Conservation (phyloP, 2,113 vertebrate genomes). For the Urocitellus parryii region DNA sequence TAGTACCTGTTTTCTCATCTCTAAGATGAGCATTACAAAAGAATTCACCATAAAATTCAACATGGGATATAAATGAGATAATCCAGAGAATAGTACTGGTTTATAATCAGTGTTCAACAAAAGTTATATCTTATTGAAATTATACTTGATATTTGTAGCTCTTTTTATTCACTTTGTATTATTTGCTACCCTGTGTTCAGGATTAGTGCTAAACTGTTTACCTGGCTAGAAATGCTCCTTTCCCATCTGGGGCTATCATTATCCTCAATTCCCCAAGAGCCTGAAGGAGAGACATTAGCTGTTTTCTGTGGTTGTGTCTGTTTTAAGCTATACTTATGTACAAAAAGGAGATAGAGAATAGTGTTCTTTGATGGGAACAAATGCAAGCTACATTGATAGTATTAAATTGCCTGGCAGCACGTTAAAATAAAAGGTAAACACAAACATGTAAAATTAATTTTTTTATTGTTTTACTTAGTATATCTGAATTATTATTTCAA, state of each 20-base stretch:
- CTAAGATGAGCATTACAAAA: constrained; percentile 49
- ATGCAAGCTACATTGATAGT: neutral
- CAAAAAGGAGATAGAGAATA: neutral
- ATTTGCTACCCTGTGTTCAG: neutral
- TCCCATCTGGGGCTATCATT: neutral
- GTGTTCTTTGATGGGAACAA: neutral
- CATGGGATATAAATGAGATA: constrained; percentile 22
- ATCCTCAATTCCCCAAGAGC: neutral
- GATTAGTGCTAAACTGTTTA: neutral
- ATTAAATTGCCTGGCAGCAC: constrained; percentile 49
- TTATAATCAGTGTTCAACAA: neutral
- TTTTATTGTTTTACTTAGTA: neutral
- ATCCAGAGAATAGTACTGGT: neutral
- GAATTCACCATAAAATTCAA: constrained; percentile 31
- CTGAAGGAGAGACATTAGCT: neutral
- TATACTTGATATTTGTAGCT: constrained; percentile 31
- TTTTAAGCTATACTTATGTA: constrained; percentile 46
- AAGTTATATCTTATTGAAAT: constrained; percentile 32
- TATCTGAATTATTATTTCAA: constrained; percentile 20
- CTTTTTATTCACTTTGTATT: constrained; percentile 15
- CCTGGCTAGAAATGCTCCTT: neutral
- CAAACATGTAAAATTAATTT: neutral
- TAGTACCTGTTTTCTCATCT: neutral
- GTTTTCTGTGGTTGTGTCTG: neutral
- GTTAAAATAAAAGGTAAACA: neutral